These are phyloP conservation scores for Deroplatys truncata DNA, from an alignment of 2,888 invertebrate species.

Conservation along the genomic window DNA sequence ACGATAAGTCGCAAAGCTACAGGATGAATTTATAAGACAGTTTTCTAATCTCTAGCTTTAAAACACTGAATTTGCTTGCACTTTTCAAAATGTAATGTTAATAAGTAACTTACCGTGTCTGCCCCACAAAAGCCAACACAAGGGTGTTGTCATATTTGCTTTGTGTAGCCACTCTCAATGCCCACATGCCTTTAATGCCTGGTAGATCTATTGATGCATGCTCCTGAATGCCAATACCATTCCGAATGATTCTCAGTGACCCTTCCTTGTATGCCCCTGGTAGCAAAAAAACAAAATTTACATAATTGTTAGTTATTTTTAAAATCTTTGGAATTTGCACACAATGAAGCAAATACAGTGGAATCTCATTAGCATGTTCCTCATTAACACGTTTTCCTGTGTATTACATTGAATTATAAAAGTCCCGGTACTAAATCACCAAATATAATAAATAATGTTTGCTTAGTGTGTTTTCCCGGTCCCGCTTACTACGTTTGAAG, in stretches of 20 bases:
- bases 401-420: no score
- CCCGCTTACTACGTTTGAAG: no score
- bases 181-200: conserved; percentile 98
- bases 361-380: no score
- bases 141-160: conserved; percentile 76
- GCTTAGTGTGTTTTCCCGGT: no score
- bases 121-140: conserved; percentile 94
- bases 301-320: no score
- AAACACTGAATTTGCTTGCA: no score
- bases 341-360: no score
- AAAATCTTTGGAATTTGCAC: no score
- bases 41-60: neutral
- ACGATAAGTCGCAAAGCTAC: neutral
- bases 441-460: no score
- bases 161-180: conserved; percentile 66
- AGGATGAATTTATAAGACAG: neutral
- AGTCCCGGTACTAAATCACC: no score
- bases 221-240: conserved; percentile 98
- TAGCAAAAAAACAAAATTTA: neutral
- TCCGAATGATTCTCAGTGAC: conserved; percentile 91
- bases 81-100: neutral
- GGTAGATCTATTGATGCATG: conserved; percentile 95
- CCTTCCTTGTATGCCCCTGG: conserved; percentile 92
- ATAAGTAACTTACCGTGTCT: conserved; percentile 64
- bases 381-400: no score